Evolutionary conservation across 2,797 vertebrate species (phyloP), one percentile per base, ranked within the genome.

Genomic region (Hypotaenidia okinawae): DNA sequence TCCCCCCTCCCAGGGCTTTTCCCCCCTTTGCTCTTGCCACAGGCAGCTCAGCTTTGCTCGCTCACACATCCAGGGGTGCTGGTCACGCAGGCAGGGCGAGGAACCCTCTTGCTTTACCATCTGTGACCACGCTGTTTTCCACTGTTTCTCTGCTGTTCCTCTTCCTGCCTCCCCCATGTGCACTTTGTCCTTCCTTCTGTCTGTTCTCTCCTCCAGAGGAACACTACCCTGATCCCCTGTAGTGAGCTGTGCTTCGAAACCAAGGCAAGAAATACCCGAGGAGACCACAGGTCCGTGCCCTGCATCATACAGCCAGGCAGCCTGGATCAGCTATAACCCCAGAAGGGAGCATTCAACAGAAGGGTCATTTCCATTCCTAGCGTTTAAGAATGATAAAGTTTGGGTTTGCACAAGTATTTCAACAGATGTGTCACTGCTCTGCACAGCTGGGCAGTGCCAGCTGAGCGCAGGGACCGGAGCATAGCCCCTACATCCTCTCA

Each of bases 71-170:
- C 47, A 66, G 72, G 73, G 45, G 91, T 66, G 88, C 54, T 12
- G 9, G 30, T 41, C 2, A 14, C 47, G 28, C 54, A 32, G 74
- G 47, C 80, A 80, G 93, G 45, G 16, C 1, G 6, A 64, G 82
- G 92, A 91, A 90, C 79, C 95, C 93, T 64, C 89, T 47, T 14
- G 96, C 76, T 96, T 87, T 37, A 15, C 95, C 96, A 96, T 95
- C 97, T 96, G 95, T 41, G 66, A 66, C 33, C 35, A 10, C 30
- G 13, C 10, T 47, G 45, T 16, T 79, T 75, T 70, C 43, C 62
- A 81, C 57, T 1, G 4, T 19, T 72, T 41, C 66, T 90, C 80
- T 64, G 82, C 78, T 81, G 84, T 80, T 89, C 77, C 84, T 87
- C 49, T 94, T 94, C 90, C 90, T 88, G 74, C 66, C 94, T 95